Conservation (phyloP, 2,113 vertebrate species). For the Oryzias javanicus region DNA sequence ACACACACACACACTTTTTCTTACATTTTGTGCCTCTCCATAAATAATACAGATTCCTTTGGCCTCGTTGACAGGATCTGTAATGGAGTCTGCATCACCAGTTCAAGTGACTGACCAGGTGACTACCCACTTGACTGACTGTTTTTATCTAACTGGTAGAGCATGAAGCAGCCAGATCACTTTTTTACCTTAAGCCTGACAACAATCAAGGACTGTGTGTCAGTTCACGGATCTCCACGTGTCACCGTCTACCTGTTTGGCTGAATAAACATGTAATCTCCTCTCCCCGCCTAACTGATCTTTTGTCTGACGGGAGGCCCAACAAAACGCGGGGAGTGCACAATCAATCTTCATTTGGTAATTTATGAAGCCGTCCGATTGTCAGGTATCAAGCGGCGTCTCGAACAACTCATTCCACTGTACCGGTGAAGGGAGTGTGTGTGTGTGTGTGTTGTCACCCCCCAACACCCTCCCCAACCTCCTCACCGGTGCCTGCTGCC, state of each 20-base stretch:
- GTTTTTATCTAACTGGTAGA: slow-evolving; percentile 46
- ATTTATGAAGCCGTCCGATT: slow-evolving; percentile 76
- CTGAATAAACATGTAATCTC: background rate
- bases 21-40: slow-evolving; percentile 25
- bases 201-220: slow-evolving; percentile 29
- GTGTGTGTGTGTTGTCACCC: slow-evolving; percentile 74
- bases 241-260: slow-evolving; percentile 24
- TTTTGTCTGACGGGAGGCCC: slow-evolving; percentile 40
- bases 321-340: slow-evolving; percentile 52
- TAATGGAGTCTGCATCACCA: slow-evolving; percentile 58
- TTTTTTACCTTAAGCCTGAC: slow-evolving; percentile 30
- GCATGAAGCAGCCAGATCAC: slow-evolving; percentile 37
- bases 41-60: slow-evolving; percentile 52
- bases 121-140: slow-evolving; percentile 50
- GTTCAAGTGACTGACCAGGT: slow-evolving; percentile 46
- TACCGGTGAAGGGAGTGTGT: slow-evolving; percentile 60
- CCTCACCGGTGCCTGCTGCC: slow-evolving; percentile 66
- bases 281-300: background rate
- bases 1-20: background rate
- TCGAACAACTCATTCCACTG: slow-evolving; percentile 76
- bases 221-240: slow-evolving; percentile 20
- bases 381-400: slow-evolving; percentile 77
- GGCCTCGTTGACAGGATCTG: slow-evolving; percentile 50
- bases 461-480: slow-evolving; percentile 49
- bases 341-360: slow-evolving; percentile 82